Conservation (phyloP, 2,113 vertebrate species). For the Mellivora capensis region DNA sequence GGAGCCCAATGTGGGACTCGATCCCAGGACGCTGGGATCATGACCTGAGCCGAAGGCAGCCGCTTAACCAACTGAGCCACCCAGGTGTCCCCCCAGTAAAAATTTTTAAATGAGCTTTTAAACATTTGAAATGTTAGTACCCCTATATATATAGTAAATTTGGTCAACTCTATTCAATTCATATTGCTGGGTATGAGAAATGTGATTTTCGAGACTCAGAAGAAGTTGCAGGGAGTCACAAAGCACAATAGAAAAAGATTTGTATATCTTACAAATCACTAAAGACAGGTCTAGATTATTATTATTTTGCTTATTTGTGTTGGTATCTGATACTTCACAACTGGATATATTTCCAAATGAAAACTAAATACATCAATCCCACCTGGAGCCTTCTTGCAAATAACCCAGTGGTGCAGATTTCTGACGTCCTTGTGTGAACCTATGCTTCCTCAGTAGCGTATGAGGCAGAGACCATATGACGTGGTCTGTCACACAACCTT, state of each 20-base stretch:
- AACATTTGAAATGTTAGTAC: not conserved
- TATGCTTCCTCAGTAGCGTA: not conserved
- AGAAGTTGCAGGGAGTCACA: constrained; percentile 14
- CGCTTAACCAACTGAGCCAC: too few relatives aligned
- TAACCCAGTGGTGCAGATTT: not conserved
- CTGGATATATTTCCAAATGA: not conserved
- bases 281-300: not conserved
- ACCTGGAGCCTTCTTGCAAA: not conserved
- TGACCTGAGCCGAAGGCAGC: too few relatives aligned
- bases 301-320: constrained; percentile 19
- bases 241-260: not conserved
- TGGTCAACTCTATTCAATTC: not conserved
- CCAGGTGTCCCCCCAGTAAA: too few relatives aligned
- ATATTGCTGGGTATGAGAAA: not conserved
- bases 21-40: too few relatives aligned
- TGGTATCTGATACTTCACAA: not conserved
- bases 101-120: not conserved
- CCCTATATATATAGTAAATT: not conserved
- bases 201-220: not conserved
- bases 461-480: not conserved
- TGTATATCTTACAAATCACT: not conserved
- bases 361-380: constrained; percentile 27
- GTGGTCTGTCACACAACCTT: not conserved
- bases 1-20: too few relatives aligned
- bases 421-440: not conserved